Conservation (phyloP, 2,888 invertebrate species). For the Marronus borbonicus region DNA sequence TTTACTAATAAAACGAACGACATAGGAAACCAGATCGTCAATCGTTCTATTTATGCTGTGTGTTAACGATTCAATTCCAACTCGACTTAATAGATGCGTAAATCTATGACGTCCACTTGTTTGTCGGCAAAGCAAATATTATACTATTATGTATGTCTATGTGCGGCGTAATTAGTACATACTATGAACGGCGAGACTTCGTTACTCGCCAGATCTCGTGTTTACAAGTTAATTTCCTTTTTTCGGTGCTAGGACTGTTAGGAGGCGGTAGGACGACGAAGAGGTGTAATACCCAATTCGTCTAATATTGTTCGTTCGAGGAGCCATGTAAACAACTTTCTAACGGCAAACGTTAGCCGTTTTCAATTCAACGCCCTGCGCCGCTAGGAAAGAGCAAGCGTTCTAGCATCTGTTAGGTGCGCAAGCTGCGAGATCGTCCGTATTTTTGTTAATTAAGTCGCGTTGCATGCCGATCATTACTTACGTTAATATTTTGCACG, state of each 20-base stretch:
- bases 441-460: slow-evolving; percentile 4
- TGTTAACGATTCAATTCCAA: slow-evolving; percentile 31
- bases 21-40: not conserved
- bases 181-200: not conserved
- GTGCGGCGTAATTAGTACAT: not conserved
- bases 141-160: not conserved
- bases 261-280: not conserved
- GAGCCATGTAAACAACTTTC: slow-evolving; percentile 13
- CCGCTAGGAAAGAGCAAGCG: not conserved
- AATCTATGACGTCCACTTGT: slow-evolving; percentile 35
- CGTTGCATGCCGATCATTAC: not conserved
- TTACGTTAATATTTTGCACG: not conserved
- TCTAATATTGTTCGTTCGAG: slow-evolving; percentile 18
- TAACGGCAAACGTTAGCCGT: not conserved
- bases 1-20: not conserved
- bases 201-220: not conserved
- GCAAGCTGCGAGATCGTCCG: not conserved
- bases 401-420: not conserved
- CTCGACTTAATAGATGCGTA: slow-evolving; percentile 26
- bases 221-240: slow-evolving; percentile 23
- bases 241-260: not conserved
- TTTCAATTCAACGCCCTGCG: not conserved
- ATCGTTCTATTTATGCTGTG: slow-evolving; percentile 6
- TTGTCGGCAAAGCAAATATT: slow-evolving; percentile 30
- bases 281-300: slow-evolving; percentile 1